Base-by-base conservation (phyloP, 2,797 vertebrate genomes). In the Diplodus puntazzo region DNA sequence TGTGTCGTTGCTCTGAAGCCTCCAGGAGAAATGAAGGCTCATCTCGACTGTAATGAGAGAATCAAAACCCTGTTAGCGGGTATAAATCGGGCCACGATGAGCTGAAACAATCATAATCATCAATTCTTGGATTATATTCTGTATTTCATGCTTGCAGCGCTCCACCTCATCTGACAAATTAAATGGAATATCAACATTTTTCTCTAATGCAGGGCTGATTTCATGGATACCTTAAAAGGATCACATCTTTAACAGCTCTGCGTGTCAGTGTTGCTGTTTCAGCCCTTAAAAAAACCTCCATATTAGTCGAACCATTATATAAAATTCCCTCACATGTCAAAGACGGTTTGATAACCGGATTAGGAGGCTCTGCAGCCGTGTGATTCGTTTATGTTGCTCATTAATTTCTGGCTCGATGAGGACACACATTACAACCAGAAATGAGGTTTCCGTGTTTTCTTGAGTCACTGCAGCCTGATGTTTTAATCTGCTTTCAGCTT, bases 11-110 rank as follows among this genome's bases (percentile, higher is more conserved):
- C 63, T 49, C 73, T 53, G 66, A 77, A 77, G 69, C 68, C 53
- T 80, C 75, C 49, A 48, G 59, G 3, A 65, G 68, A 50, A 58
- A 21, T 21, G 27, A 58, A 62, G 49, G 14, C 60, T 80, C n/a
- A 5, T 34, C 65, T 68, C 0, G 59, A 43, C 39, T 54, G 39
- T 43, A n/a, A 25, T 18, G 30, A 62, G 0, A 63, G 39, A 53
- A 64, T 43, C 34, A n/a, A 79, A 60, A 63, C 13, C 1, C 1
- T 23, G 52, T 42, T 39, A 45, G 34, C 25, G 14, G 11, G 1
- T 34, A 16, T 16, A 0, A 4, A 10, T 58, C 42, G 14, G 55
- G 55, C 46, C 7, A 1, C 2, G 10, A 0, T 13, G 12, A 46
- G 23, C 20, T 6, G 11, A n/a, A 9, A 48, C 20, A 57, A 11